These are phyloP conservation scores for Trilocha varians DNA, from an alignment of 2,888 invertebrate species.

Conservation along the genomic window DNA sequence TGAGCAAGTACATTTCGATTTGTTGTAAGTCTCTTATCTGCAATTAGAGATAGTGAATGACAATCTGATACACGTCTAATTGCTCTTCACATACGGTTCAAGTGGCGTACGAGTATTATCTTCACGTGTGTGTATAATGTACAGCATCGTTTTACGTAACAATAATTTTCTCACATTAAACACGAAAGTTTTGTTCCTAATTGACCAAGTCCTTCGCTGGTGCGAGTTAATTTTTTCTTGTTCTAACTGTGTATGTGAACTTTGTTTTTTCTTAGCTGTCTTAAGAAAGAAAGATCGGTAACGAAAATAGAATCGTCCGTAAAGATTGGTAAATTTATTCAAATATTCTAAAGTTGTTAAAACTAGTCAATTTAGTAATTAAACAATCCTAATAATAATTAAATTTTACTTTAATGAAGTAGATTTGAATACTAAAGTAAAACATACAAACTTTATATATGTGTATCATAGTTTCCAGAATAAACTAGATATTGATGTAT, in stretches of 20 bases:
- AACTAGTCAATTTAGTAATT: too few species aligned
- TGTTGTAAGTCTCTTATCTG: slow-evolving; percentile 45
- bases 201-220: slow-evolving; percentile 8
- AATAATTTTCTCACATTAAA: background rate
- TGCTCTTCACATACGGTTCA: slow-evolving; percentile 35
- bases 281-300: background rate
- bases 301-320: background rate
- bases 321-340: too few species aligned
- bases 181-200: slow-evolving; percentile 5
- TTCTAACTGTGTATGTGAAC: slow-evolving; percentile 18
- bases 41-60: slow-evolving; percentile 48
- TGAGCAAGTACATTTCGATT: slow-evolving; percentile 41
- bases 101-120: slow-evolving; percentile 18
- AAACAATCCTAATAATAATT: too few species aligned
- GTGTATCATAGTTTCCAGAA: too few species aligned
- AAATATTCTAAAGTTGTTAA: too few species aligned
- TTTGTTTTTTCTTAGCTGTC: slow-evolving; percentile 8
- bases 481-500: too few species aligned
- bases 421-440: too few species aligned
- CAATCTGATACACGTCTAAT: slow-evolving; percentile 58
- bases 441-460: too few species aligned
- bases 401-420: too few species aligned
- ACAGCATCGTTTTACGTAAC: slow-evolving; percentile 2
- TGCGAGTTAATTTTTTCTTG: slow-evolving; percentile 23
- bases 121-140: slow-evolving; percentile 10